These are phyloP conservation scores for Macroteleia sp. DNA, from an alignment of 2,888 invertebrate species.

Conservation along the genomic window DNA sequence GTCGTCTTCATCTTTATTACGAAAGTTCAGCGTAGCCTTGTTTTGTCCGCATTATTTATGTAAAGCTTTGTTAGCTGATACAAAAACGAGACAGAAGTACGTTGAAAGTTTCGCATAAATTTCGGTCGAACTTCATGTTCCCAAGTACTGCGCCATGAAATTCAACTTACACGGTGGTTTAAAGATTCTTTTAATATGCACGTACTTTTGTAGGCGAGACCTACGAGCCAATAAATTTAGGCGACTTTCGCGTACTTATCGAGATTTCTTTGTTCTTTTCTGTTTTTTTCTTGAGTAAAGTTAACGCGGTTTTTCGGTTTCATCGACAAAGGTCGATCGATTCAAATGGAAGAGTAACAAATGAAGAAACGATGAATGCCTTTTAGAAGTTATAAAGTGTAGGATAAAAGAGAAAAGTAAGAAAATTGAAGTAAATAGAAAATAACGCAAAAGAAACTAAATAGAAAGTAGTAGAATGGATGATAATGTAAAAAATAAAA, in stretches of 20 bases:
- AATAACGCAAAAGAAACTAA: too few species aligned
- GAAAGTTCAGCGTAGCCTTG: too few species aligned
- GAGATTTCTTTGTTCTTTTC: constrained; percentile 21
- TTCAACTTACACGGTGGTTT: constrained; percentile 48
- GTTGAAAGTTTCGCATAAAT: constrained; percentile 49
- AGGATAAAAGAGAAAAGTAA: too few species aligned
- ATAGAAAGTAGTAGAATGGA: too few species aligned
- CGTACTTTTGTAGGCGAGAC: constrained; percentile 20
- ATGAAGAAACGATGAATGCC: too few species aligned
- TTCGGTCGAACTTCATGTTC: constrained; percentile 42
- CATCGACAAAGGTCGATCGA: not conserved
- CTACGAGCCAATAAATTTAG: constrained; percentile 30
- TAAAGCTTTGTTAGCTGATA: constrained; percentile 57
- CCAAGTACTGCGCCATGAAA: constrained; percentile 36
- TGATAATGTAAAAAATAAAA: too few species aligned
- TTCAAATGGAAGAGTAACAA: too few species aligned
- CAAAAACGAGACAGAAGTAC: constrained; percentile 52
- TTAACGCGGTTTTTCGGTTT: constrained; percentile 8
- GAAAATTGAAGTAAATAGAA: too few species aligned
- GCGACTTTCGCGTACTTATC: constrained; percentile 20
- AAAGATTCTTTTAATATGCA: constrained; percentile 50
- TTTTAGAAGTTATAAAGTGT: not conserved
- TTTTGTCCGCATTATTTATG: constrained; percentile 53
- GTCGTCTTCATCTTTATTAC: too few species aligned
- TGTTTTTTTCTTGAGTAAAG: too few species aligned